These are phyloP conservation scores for Melanostigma gelatinosum DNA, from an alignment of 2,113 vertebrate genomes.

Conservation along the genomic window DNA sequence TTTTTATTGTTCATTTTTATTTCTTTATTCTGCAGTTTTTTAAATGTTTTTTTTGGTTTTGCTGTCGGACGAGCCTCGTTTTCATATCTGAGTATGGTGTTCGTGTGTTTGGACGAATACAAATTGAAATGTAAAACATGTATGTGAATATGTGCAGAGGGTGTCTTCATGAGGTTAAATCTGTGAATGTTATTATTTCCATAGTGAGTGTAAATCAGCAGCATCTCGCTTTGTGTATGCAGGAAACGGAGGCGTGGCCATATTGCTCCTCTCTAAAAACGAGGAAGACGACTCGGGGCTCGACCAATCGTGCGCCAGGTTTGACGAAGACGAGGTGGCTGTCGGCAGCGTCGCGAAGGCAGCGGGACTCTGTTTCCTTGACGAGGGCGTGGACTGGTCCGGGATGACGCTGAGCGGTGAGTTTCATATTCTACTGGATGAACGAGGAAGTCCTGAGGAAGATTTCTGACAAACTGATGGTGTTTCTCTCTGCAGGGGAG, in stretches of 20 bases:
- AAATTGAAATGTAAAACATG: no score
- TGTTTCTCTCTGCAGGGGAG: slow-evolving; percentile 32
- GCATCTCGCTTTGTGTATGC: not conserved
- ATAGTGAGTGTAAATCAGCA: no score
- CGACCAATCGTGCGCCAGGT: slow-evolving; percentile 59
- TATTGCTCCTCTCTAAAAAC: slow-evolving; percentile 67
- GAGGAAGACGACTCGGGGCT: slow-evolving; percentile 69
- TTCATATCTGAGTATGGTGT: no score
- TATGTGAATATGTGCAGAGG: no score
- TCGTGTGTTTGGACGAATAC: no score
- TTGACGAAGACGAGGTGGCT: slow-evolving; percentile 49
- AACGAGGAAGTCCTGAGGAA: not conserved
- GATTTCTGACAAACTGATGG: rapidly evolving
- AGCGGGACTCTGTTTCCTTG: slow-evolving; percentile 73
- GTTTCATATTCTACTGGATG: not conserved
- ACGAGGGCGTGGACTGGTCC: slow-evolving; percentile 77
- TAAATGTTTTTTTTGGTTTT: no score
- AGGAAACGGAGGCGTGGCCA: slow-evolving; percentile 70
- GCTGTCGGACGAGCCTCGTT: no score
- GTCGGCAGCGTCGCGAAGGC: slow-evolving; percentile 21
- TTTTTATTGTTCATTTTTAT: no score
- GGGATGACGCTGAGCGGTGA: slow-evolving; percentile 65
- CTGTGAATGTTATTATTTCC: no score
- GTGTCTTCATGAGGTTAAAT: no score
- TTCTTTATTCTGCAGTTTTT: no score